Evolutionary conservation across 2,113 vertebrate genomes (phyloP), one percentile per base, ranked within the genome.

Genomic region (Aspiorhynchus laticeps): DNA sequence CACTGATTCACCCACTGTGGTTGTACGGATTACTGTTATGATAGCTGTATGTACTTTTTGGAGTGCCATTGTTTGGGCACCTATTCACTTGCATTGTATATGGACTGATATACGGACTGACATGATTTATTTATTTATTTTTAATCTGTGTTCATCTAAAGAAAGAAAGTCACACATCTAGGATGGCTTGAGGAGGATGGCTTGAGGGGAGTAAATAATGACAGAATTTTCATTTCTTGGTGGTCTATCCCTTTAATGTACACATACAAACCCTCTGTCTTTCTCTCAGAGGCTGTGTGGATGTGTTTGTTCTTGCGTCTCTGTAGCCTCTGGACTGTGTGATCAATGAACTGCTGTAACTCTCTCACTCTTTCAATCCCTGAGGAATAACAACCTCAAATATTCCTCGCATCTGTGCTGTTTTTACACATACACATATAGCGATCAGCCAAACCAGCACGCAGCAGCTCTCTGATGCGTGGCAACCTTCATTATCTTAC

Each of bases 371-470:
- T 82, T 89, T 80, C 71, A 78, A 73, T 74, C 26, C 90, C 91
- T 86, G 87, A 91, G 79, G 83, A 92, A 88, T 89, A 85, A 63
- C 91, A 91, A 92, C 91, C 91, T 93, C 91, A 91, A 91, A 88
- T 91, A 91, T 92, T 94, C 92, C 90, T 88, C 91, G 92, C 91
- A 92, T 92, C 89, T 92, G 91, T 92, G 89, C 89, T 83, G 86
- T 89, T 77, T 61, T 76, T n/a, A n/a, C 53, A 81, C 69, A 10
- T n/a, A 73, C 63, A 41, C 51, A 75, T 80, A 91, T 88, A 90
- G 84, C 59, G 87, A 93, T 93, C 92, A 93, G 93, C 90, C 92
- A 91, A 92, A 88, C 87, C 88, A 79, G 53, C 84, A 77, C 91
- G 21, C 91, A 92, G 91, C 89, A 89, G 80, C 56, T 56, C 84